Percentiles rank a stretch among this genome's conserved stretches.
Evolutionary conservation across 2,888 invertebrate genomes (phyloP).

Genomic region (Cantharis nigra): DNA sequence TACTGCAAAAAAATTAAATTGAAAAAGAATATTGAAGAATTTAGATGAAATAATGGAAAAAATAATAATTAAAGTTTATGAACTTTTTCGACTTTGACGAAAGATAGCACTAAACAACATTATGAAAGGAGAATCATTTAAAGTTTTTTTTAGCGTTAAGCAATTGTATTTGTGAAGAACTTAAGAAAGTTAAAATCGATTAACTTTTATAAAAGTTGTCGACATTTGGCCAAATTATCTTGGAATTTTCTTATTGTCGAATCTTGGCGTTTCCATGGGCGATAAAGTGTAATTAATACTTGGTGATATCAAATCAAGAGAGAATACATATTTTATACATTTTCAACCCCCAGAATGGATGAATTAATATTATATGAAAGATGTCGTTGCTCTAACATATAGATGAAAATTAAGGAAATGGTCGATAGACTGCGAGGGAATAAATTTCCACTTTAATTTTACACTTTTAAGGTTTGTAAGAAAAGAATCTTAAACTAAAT

Average conservation of each 20-base stretch:
- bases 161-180: not conserved
- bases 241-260: not conserved
- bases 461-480: not conserved
- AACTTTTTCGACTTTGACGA: not conserved
- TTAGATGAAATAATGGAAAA: not conserved
- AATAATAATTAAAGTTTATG: not conserved
- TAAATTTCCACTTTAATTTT: not conserved
- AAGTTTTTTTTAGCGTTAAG: not conserved
- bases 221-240: not conserved
- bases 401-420: not conserved
- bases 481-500: not conserved
- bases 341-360: not conserved
- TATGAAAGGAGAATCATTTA: not conserved
- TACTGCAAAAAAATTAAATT: no score
- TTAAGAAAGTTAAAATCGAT: not conserved
- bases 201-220: not conserved
- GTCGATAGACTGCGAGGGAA: not conserved
- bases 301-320: not conserved
- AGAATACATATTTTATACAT: not conserved
- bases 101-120: not conserved
- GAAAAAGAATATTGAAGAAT: not conserved
- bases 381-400: not conserved
- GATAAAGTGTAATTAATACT: not conserved
- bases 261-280: not conserved
- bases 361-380: not conserved